Evolutionary conservation across 2,888 invertebrate species (phyloP).

Genomic region (Pomacea canaliculata): DNA sequence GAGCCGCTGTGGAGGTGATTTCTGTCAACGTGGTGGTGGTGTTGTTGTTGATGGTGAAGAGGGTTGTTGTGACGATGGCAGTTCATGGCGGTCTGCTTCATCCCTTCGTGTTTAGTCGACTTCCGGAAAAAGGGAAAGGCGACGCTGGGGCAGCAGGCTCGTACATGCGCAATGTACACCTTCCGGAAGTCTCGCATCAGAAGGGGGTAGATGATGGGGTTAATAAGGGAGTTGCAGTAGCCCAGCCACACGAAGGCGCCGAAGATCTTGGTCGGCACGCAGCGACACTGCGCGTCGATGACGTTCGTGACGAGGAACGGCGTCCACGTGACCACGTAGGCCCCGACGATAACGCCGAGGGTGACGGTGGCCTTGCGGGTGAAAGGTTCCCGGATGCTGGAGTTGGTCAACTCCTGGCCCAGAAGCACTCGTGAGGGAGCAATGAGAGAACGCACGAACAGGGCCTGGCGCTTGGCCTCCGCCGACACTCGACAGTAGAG

Average conservation of each 20-base stretch:
- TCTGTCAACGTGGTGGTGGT: no score
- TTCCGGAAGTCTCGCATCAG: constrained; percentile 61
- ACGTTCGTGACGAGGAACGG: constrained; percentile 56
- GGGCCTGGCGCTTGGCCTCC: constrained; percentile 57
- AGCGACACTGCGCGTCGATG: constrained; percentile 48
- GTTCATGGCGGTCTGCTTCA: constrained; percentile 17
- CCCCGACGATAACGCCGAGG: constrained; percentile 58
- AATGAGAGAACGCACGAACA: constrained; percentile 52
- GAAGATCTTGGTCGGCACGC: constrained; percentile 51
- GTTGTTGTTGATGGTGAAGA: neutral
- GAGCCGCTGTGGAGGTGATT: no score
- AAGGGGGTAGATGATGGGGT: constrained; percentile 61
- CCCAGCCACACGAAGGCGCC: constrained; percentile 57
- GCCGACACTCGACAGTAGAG: constrained; percentile 58
- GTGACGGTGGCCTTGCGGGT: constrained; percentile 60
- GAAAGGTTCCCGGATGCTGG: constrained; percentile 56
- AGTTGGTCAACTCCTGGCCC: constrained; percentile 49
- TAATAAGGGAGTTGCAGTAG: constrained; percentile 57
- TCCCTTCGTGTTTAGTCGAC: constrained; percentile 11
- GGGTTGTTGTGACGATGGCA: neutral
- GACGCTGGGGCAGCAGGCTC: constrained; percentile 43
- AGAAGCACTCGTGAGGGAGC: constrained; percentile 54
- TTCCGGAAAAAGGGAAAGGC: constrained; percentile 17
- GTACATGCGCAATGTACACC: constrained; percentile 46
- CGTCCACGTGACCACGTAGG: constrained; percentile 60